A percentile compares a stretch with the other conserved stretches of the same genome.
phyloP scores from a whole-genome alignment of 2,113 vertebrate genomes.

The Tamias sibiricus region DNA sequence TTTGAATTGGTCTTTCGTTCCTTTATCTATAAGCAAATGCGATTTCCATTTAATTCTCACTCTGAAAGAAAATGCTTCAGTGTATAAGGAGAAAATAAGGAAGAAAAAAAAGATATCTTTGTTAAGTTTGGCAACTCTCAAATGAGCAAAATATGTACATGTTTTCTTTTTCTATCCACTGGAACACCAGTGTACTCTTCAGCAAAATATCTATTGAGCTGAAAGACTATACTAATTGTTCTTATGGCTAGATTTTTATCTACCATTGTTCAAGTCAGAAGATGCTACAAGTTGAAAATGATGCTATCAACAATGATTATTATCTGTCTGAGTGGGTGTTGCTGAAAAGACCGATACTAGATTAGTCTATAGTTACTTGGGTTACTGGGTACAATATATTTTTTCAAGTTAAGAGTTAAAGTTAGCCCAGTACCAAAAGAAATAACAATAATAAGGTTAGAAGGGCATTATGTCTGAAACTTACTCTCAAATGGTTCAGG shows the following conservation, averaged over 20 bases:
- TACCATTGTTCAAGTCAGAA: constrained; percentile 69
- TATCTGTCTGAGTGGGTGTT: constrained; percentile 69
- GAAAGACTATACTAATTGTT: constrained; percentile 56
- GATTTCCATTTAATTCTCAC: constrained; percentile 37
- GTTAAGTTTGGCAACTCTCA: not conserved
- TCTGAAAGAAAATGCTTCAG: constrained; percentile 15
- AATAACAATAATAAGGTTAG: not conserved
- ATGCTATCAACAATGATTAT: constrained; percentile 48
- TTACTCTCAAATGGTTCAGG: not conserved
- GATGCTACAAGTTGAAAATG: constrained; percentile 59
- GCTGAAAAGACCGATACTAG: constrained; percentile 73
- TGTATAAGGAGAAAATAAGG: not conserved
- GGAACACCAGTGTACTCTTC: not conserved
- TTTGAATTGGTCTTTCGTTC: not conserved
- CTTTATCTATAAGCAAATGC: constrained; percentile 14
- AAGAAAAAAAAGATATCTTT: not conserved
- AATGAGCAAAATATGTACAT: not conserved
- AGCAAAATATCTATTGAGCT: constrained; percentile 8
- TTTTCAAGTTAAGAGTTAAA: constrained; percentile 47
- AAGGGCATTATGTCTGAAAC: constrained; percentile 19
- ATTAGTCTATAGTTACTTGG: constrained; percentile 38
- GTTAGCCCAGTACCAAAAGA: not conserved
- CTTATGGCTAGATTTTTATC: constrained; percentile 69
- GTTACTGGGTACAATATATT: not conserved
- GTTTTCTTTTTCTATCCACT: not conserved